Conservation (phyloP, 2,113 vertebrate species). For the Antennarius striatus region DNA sequence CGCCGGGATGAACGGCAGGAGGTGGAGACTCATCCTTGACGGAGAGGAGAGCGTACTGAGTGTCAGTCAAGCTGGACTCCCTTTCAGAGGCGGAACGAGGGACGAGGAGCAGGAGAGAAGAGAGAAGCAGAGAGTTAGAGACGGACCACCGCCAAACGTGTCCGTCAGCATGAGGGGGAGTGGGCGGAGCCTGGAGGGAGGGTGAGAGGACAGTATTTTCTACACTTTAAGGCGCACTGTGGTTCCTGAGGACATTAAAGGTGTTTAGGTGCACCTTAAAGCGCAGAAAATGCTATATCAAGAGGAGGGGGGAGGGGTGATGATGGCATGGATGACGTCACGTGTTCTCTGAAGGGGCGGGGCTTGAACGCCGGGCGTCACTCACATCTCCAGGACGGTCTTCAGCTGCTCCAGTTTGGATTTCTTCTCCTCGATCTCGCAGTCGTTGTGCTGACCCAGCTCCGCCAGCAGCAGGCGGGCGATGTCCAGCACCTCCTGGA, state of each 20-base stretch:
- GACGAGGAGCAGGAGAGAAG: constrained; percentile 45
- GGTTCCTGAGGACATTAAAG: no score
- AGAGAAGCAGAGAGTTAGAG: constrained; percentile 60
- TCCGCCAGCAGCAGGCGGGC: constrained; percentile 90
- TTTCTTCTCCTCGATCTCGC: constrained; percentile 94
- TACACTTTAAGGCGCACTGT: no score
- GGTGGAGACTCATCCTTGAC: constrained; percentile 58
- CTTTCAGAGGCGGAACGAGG: constrained; percentile 65
- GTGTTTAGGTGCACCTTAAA: no score
- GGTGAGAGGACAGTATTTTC: background rate
- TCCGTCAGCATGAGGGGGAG: constrained; percentile 16
- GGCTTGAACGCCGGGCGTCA: background rate
- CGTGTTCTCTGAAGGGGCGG: background rate
- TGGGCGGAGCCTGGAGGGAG: constrained; percentile 1
- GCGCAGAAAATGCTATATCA: no score
- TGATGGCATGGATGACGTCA: constrained; percentile 1
- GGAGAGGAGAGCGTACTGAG: constrained; percentile 76
- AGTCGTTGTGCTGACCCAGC: constrained; percentile 85
- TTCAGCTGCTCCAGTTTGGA: constrained; percentile 96
- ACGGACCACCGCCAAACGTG: constrained; percentile 35
- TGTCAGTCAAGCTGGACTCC: constrained; percentile 84
- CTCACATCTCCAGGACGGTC: constrained; percentile 98
- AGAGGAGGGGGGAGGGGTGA: background rate
- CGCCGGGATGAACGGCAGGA: constrained; percentile 32
- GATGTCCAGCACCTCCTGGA: constrained; percentile 96